phyloP scores from a whole-genome alignment of 2,888 invertebrate species.

The Drosophila neutralis region DNA sequence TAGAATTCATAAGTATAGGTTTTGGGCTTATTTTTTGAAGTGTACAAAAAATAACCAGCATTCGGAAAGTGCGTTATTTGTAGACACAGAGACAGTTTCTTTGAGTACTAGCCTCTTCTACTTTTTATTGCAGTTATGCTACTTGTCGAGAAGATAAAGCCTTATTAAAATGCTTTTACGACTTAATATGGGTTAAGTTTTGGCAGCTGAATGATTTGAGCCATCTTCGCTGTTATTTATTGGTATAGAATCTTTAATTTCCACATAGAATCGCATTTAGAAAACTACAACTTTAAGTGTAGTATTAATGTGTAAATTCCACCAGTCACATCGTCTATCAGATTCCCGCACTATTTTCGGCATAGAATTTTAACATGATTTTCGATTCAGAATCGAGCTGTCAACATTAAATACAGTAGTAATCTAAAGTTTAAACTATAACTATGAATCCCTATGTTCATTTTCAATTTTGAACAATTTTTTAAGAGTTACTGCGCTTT shows the following conservation, averaged over 20 bases:
- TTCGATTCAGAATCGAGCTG: too few relatives aligned
- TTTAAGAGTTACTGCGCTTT: neutral
- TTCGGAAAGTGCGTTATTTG: neutral
- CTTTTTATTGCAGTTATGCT: neutral
- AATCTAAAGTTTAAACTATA: too few relatives aligned
- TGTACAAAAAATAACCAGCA: neutral
- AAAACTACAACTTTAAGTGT: neutral
- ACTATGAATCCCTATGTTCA: neutral
- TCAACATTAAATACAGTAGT: too few relatives aligned
- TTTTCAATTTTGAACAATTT: neutral
- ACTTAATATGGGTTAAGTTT: neutral
- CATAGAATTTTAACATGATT: too few relatives aligned
- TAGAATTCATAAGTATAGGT: conserved; percentile 2
- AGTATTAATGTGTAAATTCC: neutral
- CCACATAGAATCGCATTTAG: neutral
- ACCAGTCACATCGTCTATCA: too few relatives aligned
- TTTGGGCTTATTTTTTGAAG: neutral
- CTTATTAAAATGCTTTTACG: neutral
- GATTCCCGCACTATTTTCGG: too few relatives aligned
- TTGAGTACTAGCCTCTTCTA: neutral
- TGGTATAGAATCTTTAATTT: neutral
- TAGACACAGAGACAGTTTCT: neutral
- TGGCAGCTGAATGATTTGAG: neutral
- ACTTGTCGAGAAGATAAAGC: neutral
- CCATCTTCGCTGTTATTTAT: neutral